phyloP scores from a whole-genome alignment of 2,888 invertebrate genomes.

The Diogma glabrata region DNA sequence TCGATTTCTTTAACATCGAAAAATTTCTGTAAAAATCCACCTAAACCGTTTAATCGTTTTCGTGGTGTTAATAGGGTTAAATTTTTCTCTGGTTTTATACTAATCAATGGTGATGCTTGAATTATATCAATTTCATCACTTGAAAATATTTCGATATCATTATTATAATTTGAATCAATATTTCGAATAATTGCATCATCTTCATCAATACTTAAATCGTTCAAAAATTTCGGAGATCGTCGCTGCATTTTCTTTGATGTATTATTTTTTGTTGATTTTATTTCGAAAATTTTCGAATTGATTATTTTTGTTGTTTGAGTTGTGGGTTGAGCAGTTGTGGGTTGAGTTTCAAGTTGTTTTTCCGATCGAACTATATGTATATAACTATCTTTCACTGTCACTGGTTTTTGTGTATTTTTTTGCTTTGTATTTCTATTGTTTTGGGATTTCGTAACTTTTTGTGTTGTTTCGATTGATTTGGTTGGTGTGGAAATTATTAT shows the following conservation, averaged over 20 bases:
- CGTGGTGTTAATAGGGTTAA: neutral
- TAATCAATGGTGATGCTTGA: conserved; percentile 20
- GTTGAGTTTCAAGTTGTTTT: conserved; percentile 26
- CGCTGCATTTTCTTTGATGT: conserved; percentile 11
- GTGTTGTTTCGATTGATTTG: neutral
- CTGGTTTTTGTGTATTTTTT: conserved; percentile 7
- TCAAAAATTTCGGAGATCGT: too few species aligned
- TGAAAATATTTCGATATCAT: too few species aligned
- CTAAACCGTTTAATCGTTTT: conserved; percentile 29
- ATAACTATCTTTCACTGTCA: conserved; percentile 31
- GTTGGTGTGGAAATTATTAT: neutral
- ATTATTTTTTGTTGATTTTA: conserved; percentile 26
- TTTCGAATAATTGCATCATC: neutral
- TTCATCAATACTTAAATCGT: neutral
- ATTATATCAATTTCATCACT: too few species aligned
- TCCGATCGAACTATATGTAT: conserved; percentile 35
- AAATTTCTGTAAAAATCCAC: conserved; percentile 34
- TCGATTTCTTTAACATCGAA: conserved; percentile 37
- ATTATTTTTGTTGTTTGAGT: too few species aligned
- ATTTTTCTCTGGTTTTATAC: conserved; percentile 22
- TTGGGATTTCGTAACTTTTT: conserved; percentile 2
- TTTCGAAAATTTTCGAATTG: conserved; percentile 37
- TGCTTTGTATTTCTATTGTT: neutral
- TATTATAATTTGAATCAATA: neutral
- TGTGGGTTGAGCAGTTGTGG: conserved; percentile 31